These are phyloP conservation scores for Crossaster papposus DNA, from an alignment of 53 echinoderm and acorn worm species.

Conservation along the genomic window DNA sequence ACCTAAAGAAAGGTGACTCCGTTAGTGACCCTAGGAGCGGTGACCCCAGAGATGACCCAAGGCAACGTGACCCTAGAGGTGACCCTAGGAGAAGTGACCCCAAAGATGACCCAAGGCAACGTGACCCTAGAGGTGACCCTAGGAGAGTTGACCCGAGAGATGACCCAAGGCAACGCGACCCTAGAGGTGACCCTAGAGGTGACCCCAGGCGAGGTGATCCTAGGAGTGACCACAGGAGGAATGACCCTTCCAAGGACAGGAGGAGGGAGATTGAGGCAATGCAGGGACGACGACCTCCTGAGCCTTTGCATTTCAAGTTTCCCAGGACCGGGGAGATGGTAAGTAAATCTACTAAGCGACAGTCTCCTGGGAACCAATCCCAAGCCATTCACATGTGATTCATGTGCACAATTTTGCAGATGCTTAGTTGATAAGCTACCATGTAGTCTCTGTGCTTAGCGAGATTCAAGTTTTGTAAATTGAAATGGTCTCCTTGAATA, in stretches of 20 bases:
- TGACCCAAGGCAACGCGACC: not conserved
- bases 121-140: constrained; percentile 12
- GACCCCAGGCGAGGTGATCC: constrained; percentile 27
- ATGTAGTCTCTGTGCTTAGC: too few species aligned
- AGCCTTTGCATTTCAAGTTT: constrained; percentile 26
- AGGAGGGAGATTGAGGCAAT: constrained; percentile 9
- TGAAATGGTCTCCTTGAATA: too few species aligned
- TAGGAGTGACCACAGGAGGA: constrained; percentile 4
- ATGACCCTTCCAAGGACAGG: constrained; percentile 10
- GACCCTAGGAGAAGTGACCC: constrained; percentile 12
- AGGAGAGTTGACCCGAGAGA: constrained; percentile 15
- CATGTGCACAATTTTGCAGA: not conserved
- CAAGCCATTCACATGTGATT: not conserved
- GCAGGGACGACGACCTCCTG: constrained; percentile 25
- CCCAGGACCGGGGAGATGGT: constrained; percentile 32
- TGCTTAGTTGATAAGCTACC: too few species aligned
- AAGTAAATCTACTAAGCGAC: not conserved
- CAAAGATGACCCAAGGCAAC: constrained; percentile 1
- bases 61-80: not conserved
- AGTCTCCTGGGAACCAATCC: not conserved
- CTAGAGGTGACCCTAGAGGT: not conserved
- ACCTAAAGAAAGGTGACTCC: constrained; percentile 3
- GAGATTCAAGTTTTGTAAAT: too few species aligned
- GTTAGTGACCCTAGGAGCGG: not conserved
- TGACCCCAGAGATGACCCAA: constrained; percentile 11